phyloP scores from a whole-genome alignment of 2,797 vertebrate genomes.

The Threskiornis aethiopicus region DNA sequence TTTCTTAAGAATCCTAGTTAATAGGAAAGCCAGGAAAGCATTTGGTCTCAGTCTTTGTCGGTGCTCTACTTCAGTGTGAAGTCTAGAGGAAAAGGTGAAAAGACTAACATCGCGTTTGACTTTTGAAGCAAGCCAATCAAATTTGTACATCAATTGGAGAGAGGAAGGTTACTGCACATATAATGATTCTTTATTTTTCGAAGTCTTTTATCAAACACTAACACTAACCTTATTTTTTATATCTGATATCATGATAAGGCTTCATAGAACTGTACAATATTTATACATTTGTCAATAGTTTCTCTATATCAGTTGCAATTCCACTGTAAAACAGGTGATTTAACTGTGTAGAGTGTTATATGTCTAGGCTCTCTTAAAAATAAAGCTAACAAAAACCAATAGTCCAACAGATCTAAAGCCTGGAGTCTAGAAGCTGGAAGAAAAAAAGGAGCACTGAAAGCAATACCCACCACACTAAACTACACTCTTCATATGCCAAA shows the following conservation, averaged over 20 bases:
- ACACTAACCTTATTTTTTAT: not conserved
- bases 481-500: not conserved
- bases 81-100: not conserved
- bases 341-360: not conserved
- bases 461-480: not conserved
- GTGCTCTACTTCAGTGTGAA: not conserved
- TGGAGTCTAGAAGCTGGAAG: not conserved
- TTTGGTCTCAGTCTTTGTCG: not conserved
- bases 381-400: not conserved
- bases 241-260: slow-evolving; percentile 20
- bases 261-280: slow-evolving; percentile 19
- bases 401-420: not conserved
- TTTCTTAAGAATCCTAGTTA: not conserved
- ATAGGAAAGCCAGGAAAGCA: slow-evolving; percentile 1
- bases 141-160: not conserved
- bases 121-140: not conserved
- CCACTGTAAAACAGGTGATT: not conserved
- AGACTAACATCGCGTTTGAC: not conserved
- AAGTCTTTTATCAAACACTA: not conserved
- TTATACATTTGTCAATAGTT: not conserved
- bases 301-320: not conserved
- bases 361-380: not conserved
- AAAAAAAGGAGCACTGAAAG: not conserved
- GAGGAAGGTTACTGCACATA: slow-evolving; percentile 16
- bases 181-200: not conserved